These are phyloP conservation scores for Lineus longissimus DNA, from an alignment of 1,140 invertebrate genomes.

Conservation along the genomic window DNA sequence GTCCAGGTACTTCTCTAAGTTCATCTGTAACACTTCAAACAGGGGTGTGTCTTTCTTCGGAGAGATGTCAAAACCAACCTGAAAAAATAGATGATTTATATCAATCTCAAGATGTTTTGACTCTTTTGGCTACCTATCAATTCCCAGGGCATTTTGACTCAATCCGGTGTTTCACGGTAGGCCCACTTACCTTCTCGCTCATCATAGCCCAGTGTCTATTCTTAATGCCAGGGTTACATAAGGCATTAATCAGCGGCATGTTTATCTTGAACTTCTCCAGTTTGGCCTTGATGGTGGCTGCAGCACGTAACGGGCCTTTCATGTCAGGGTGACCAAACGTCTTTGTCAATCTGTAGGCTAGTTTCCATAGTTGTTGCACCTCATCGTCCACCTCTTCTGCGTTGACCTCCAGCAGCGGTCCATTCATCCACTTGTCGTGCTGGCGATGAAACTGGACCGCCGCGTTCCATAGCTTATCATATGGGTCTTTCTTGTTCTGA, in stretches of 20 bases:
- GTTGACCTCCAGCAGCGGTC: conserved; percentile 75
- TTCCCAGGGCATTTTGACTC: no score
- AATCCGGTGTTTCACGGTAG: no score
- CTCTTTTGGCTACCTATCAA: no score
- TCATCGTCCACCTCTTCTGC: conserved; percentile 74
- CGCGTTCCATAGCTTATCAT: conserved; percentile 86
- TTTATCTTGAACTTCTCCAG: conserved; percentile 54
- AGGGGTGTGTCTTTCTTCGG: conserved; percentile 67
- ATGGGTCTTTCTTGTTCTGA: conserved; percentile 74
- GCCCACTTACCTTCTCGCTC: conserved; percentile 45
- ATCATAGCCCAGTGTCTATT: conserved; percentile 53
- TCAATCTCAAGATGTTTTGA: not conserved
- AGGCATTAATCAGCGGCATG: conserved; percentile 50
- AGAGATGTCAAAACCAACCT: conserved; percentile 65
- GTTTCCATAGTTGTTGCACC: conserved; percentile 51
- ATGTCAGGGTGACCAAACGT: conserved; percentile 47
- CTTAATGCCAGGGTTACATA: conserved; percentile 55
- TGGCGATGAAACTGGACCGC: conserved; percentile 79
- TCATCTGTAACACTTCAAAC: conserved; percentile 79
- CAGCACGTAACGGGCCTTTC: conserved; percentile 43
- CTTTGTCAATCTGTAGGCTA: conserved; percentile 53
- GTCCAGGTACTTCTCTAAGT: conserved; percentile 66
- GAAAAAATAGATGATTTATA: conserved; percentile 15
- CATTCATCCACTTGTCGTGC: conserved; percentile 64
- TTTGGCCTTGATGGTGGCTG: conserved; percentile 60